A percentile compares a stretch with the other conserved stretches of the same genome.
phyloP scores from a whole-genome alignment of 2,797 vertebrate species.

The Pagetopsis macropterus region DNA sequence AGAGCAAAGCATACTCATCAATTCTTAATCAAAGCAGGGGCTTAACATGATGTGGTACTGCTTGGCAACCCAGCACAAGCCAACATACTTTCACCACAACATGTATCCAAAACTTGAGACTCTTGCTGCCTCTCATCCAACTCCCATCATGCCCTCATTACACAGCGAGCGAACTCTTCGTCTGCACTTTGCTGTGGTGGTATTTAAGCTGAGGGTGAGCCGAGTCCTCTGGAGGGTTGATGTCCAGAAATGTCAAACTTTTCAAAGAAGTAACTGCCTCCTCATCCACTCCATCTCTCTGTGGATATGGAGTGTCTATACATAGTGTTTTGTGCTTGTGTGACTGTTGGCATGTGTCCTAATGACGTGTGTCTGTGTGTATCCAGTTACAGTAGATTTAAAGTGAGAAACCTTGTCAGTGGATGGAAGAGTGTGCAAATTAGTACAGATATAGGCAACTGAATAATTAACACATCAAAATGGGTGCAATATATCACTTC shows the following conservation, averaged over 20 bases:
- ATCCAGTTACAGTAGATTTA: background rate
- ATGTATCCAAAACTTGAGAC: slow-evolving; percentile 28
- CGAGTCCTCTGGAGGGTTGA: slow-evolving; percentile 39
- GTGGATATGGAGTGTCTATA: background rate
- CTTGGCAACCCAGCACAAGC: slow-evolving; percentile 45
- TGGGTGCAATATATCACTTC: background rate
- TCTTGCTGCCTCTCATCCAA: slow-evolving; percentile 37
- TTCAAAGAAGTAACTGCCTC: slow-evolving; percentile 37
- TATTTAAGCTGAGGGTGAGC: slow-evolving; percentile 46
- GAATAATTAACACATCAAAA: background rate
- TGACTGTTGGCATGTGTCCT: slow-evolving; percentile 7
- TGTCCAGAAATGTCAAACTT: slow-evolving; percentile 51
- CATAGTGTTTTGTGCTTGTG: background rate
- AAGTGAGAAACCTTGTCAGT: background rate
- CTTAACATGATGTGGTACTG: slow-evolving; percentile 31
- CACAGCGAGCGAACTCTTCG: slow-evolving; percentile 40
- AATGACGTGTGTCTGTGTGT: background rate
- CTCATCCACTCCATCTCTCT: slow-evolving; percentile 4
- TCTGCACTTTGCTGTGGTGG: slow-evolving; percentile 32
- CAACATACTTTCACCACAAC: slow-evolving; percentile 31
- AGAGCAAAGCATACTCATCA: slow-evolving; percentile 55
- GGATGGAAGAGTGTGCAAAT: background rate
- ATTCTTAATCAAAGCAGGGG: slow-evolving; percentile 74
- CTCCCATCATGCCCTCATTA: slow-evolving; percentile 57
- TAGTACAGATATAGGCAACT: background rate